Evolutionary conservation across 2,888 invertebrate species (phyloP), one percentile per base, ranked within the genome.

Genomic region (Stenoptilia bipunctidactyla): DNA sequence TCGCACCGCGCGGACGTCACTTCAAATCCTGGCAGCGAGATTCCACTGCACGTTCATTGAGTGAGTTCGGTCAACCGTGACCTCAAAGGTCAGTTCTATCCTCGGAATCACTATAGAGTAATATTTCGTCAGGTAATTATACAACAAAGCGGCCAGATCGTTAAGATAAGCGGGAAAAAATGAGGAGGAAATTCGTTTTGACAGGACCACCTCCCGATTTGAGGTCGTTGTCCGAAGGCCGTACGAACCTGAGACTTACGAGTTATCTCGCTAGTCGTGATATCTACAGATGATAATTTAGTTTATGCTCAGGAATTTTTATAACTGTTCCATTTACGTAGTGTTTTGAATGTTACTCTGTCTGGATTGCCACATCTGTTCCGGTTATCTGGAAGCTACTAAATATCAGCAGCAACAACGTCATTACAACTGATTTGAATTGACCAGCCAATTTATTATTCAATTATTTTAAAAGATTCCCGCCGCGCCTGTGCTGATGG

Each of bases 111-210:
- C 41, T 44, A 41, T 43, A 48, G 42, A 43, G 53, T 58, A 50
- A 55, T 60, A 54, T 54, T 51, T 48, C 51, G 34, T n/a, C 5
- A 44, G 50, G 52, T 65, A 66, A 67, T 66, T 66, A 66, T 54
- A 56, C 51, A 57, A 68, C 66, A 66, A 66, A 65, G 61, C 52
- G 43, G 47, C 47, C 39, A 47, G 64, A 61, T 64, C 55, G 49
- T 53, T 46, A 47, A 61, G 66, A 67, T 66, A 66, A 60, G 56
- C 54, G 54, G 40, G 52, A 61, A 66, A 65, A 66, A 63, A 65
- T 62, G 53, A 57, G 49, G 40, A 30, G 30, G 4, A 12, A 30
- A 30, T 30, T 30, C 34, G 45, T 51, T 55, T 48, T 60, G 59
- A 58, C 59, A 59, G 59, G 59, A 58, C 52, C 56, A 43, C 51